These are phyloP conservation scores for Strix aluco DNA, from an alignment of 2,113 vertebrate species.

Conservation along the genomic window DNA sequence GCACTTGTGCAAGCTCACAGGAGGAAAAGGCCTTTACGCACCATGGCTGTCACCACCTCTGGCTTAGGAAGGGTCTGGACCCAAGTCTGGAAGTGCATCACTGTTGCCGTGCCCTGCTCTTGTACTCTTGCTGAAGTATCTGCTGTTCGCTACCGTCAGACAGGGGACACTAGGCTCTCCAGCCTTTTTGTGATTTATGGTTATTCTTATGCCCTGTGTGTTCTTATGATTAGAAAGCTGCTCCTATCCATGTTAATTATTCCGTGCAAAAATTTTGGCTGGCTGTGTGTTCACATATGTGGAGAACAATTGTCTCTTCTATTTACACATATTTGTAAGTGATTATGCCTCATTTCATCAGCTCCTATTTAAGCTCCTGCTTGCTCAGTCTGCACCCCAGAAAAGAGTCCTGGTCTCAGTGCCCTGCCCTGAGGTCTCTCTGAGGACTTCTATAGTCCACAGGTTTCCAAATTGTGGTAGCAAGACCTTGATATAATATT, in stretches of 20 bases:
- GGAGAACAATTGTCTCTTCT: not conserved
- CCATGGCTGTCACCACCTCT: rapidly evolving
- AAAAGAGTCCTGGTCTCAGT: not conserved
- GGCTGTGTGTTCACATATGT: not conserved
- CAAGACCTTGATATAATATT: not conserved
- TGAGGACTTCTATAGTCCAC: not conserved
- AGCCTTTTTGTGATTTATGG: not conserved
- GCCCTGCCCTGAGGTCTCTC: not conserved
- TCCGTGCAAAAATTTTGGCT: not conserved
- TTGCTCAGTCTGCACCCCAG: not conserved
- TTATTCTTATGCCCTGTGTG: not conserved
- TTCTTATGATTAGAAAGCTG: not conserved
- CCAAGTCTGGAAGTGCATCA: rapidly evolving
- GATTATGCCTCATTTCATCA: not conserved
- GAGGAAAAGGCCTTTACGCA: not conserved
- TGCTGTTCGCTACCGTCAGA: not conserved
- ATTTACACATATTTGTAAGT: not conserved
- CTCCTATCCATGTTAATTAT: not conserved
- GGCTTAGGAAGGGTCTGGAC: not conserved
- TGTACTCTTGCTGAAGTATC: not conserved
- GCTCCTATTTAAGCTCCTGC: not conserved
- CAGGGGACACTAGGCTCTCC: too few species aligned
- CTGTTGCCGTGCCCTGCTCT: not conserved
- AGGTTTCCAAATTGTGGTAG: not conserved
- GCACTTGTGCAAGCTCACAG: rapidly evolving